A percentile compares a stretch with the other conserved stretches of the same genome.
These are phyloP conservation scores for Oligia strigilis DNA, from an alignment of 2,888 invertebrate genomes.

Conservation along the genomic window DNA sequence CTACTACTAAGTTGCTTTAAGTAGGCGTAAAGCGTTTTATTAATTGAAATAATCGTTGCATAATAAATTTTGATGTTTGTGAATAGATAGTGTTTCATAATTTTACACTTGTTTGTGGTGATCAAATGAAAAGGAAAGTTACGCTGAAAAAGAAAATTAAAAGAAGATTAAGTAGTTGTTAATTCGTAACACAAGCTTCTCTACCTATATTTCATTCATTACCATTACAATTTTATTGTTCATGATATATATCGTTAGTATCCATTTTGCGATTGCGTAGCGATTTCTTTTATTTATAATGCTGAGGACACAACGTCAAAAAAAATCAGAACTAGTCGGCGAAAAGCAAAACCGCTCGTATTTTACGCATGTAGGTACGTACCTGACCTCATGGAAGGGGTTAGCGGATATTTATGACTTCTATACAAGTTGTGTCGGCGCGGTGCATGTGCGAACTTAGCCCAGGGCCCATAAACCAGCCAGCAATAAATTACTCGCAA, in stretches of 20 bases:
- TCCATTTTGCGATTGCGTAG: not conserved
- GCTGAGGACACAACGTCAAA: slow-evolving; percentile 21
- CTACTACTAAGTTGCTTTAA: slow-evolving; percentile 90
- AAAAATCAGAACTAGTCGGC: slow-evolving; percentile 40
- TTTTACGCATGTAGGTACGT: slow-evolving; percentile 71
- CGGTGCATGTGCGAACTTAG: slow-evolving; percentile 85
- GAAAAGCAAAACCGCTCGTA: slow-evolving; percentile 54
- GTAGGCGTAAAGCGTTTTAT: slow-evolving; percentile 89
- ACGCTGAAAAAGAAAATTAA: not conserved
- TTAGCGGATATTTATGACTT: slow-evolving; percentile 84
- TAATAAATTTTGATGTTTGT: slow-evolving; percentile 63
- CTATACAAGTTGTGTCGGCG: slow-evolving; percentile 76
- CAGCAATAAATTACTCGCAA: slow-evolving; percentile 86
- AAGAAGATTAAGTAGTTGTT: not conserved
- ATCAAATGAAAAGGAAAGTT: slow-evolving; percentile 10
- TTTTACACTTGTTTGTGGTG: slow-evolving; percentile 41
- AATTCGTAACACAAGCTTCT: not conserved
- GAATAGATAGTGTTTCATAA: slow-evolving; percentile 48
- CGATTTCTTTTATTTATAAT: slow-evolving; percentile 26
- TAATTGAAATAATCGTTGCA: slow-evolving; percentile 84
- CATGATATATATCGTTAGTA: not conserved
- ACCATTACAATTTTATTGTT: not conserved
- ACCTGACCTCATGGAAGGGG: slow-evolving; percentile 80
- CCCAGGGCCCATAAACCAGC: slow-evolving; percentile 82
- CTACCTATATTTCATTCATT: not conserved